phyloP scores from a whole-genome alignment of 2,888 invertebrate genomes.

The Rotaria sp. region DNA sequence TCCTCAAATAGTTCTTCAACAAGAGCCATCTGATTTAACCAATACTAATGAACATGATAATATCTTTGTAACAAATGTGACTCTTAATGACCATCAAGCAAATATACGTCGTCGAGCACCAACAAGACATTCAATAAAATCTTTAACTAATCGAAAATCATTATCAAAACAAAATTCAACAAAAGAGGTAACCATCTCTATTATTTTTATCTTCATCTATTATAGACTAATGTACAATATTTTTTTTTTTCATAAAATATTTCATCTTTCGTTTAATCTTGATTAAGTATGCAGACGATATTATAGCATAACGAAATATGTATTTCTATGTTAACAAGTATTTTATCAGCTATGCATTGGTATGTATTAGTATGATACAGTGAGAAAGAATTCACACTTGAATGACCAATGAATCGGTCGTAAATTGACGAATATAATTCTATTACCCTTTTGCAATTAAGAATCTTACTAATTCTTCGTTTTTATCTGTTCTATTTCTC shows the following conservation, averaged over 20 bases:
- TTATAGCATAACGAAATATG: neutral
- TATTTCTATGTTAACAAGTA: too few species aligned
- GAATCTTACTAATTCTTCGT: neutral
- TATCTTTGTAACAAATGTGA: neutral
- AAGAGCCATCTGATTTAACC: neutral
- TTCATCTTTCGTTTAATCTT: neutral
- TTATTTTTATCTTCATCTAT: too few species aligned
- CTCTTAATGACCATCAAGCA: neutral
- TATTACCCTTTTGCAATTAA: neutral
- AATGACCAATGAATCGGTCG: neutral
- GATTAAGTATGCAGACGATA: neutral
- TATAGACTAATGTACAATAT: too few species aligned
- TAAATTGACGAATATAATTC: neutral
- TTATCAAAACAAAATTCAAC: neutral
- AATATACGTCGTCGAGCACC: neutral
- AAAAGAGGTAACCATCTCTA: neutral
- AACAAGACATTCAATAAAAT: neutral
- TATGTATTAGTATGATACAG: neutral
- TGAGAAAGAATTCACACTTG: neutral
- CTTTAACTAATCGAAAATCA: neutral
- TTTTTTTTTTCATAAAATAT: too few species aligned
- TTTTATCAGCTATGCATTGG: neutral
- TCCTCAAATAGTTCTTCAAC: neutral
- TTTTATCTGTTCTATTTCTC: neutral
- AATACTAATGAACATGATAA: neutral